These are phyloP conservation scores for Holacanthus passer DNA, from an alignment of 2,113 vertebrate species.

Conservation along the genomic window DNA sequence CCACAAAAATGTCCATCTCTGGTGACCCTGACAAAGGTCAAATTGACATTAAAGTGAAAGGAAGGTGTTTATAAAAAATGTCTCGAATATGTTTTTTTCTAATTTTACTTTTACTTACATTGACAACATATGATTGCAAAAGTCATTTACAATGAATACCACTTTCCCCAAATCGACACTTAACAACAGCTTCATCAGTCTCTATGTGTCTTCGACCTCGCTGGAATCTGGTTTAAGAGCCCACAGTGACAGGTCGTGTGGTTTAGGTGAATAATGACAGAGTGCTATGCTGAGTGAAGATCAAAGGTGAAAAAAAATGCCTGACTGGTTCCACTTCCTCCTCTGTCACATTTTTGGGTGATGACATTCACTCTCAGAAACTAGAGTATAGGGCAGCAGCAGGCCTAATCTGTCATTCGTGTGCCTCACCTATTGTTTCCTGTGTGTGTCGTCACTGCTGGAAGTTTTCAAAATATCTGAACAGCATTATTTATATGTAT, in stretches of 20 bases:
- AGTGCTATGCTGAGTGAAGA: constrained; percentile 4
- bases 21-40: neutral
- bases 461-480: neutral
- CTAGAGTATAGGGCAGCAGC: constrained; percentile 37
- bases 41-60: neutral
- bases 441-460: neutral
- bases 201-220: neutral
- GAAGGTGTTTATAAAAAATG: neutral
- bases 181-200: neutral
- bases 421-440: constrained; percentile 10
- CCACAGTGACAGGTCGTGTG: neutral
- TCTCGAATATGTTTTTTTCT: neutral
- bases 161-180: neutral
- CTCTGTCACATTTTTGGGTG: constrained; percentile 29
- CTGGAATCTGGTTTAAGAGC: neutral
- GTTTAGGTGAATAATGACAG: neutral
- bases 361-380: constrained; percentile 18
- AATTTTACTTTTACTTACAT: neutral
- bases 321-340: constrained; percentile 40
- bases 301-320: constrained; percentile 8
- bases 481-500: neutral
- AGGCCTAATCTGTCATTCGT: neutral
- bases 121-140: neutral
- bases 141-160: neutral
- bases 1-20: too few species aligned